A percentile compares a stretch with the other conserved stretches of the same genome.
Conservation (phyloP, 1,140 invertebrate genomes). For the Panagrolaimus sp. region DNA sequence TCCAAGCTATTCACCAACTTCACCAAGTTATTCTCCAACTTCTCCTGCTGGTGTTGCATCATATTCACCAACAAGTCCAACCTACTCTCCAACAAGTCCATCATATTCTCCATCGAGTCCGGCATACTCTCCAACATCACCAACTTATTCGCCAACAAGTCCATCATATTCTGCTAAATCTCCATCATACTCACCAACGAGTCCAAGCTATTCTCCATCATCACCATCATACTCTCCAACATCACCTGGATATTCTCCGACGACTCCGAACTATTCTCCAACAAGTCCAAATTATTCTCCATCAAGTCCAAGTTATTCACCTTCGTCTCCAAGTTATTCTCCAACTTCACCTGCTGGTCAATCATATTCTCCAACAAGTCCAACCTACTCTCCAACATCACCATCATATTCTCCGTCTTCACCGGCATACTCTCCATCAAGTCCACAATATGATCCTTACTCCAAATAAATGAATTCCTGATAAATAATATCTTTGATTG, state of each 20-base stretch:
- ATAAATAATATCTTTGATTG: too few relatives aligned
- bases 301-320: constrained; percentile 32
- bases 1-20: constrained; percentile 58
- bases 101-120: constrained; percentile 64
- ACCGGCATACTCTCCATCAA: constrained; percentile 65
- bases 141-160: constrained; percentile 55
- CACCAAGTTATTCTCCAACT: constrained; percentile 58
- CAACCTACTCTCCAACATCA: constrained; percentile 66
- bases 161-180: constrained; percentile 71
- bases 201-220: constrained; percentile 70
- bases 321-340: constrained; percentile 62
- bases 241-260: constrained; percentile 61
- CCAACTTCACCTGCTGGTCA: constrained; percentile 67
- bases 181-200: constrained; percentile 63
- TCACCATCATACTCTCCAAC: constrained; percentile 63
- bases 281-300: constrained; percentile 60
- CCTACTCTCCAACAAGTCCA: constrained; percentile 68
- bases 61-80: constrained; percentile 57
- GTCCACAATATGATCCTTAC: constrained; percentile 66
- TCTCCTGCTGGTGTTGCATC: constrained; percentile 56
- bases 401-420: constrained; percentile 64
- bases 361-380: constrained; percentile 69
- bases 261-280: constrained; percentile 72
- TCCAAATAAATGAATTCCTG: too few relatives aligned
- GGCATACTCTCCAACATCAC: constrained; percentile 62